Evolutionary conservation across 2,797 vertebrate species (phyloP).

Genomic region (Acanthurus tractus): DNA sequence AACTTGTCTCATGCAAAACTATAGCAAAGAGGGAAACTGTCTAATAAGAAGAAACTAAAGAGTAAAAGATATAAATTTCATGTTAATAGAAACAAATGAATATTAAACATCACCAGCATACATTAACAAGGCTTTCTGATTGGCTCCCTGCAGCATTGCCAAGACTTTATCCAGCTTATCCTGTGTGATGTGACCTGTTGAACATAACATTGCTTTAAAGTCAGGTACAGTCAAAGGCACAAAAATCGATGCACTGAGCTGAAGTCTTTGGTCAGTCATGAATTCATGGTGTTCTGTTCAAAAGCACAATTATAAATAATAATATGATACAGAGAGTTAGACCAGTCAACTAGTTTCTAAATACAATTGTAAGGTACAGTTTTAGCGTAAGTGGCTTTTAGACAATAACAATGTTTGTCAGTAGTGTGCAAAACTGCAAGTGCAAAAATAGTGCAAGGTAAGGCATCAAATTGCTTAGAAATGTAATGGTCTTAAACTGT

Average conservation of each 20-base stretch:
- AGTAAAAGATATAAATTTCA: neutral
- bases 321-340: neutral
- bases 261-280: neutral
- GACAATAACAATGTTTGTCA: too few relatives aligned
- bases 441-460: too few relatives aligned
- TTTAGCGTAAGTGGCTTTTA: neutral
- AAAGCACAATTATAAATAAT: neutral
- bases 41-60: neutral
- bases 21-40: neutral
- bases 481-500: neutral
- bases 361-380: neutral
- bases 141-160: constrained; percentile 92
- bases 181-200: constrained; percentile 90
- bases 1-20: neutral
- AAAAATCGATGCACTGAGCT: neutral
- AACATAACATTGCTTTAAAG: constrained; percentile 11
- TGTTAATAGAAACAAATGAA: neutral
- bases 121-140: constrained; percentile 93
- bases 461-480: neutral
- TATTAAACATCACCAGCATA: constrained; percentile 72
- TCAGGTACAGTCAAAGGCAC: constrained; percentile 9
- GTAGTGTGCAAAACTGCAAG: too few relatives aligned
- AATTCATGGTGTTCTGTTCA: neutral
- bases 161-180: constrained; percentile 93
- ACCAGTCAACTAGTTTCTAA: too few relatives aligned